Base-by-base conservation (phyloP, 2,113 vertebrate species). In the Aegithalos caudatus region DNA sequence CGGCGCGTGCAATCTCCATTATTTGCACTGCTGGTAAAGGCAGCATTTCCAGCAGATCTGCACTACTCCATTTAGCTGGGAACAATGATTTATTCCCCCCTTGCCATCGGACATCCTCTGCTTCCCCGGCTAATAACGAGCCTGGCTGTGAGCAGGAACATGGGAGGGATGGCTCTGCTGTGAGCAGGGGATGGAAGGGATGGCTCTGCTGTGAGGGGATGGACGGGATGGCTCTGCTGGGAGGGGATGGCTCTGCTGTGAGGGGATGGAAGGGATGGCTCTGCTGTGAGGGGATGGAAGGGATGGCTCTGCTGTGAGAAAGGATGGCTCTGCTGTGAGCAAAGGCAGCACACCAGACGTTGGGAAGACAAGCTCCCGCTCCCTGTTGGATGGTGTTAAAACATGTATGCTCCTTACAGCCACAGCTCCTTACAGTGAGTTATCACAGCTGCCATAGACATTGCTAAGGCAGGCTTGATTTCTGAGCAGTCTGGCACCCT, bases 1-100 rank as follows among this genome's bases (percentile, higher is more conserved):
- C 83, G 10, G 97, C 16, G 92, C 97, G 57, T 98, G 97, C 97
- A 95, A 96, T 97, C 97, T 95, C 97, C 98, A 97, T 98, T 98
- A 98, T 97, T 97, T 97, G 98, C 97, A 92, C 97, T 96, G 97
- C 86, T 97, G 98, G 97, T 91, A 94, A 98, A 98, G 97, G 97
- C 97, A 33, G 91, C 64, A 2, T 96, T 95, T 95, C 92, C 91
- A 89, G 97, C 97, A 95, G 96, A 96, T 97, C 98, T 1, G 84
- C 97, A 64, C 97, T 94, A 93, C 97, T 97, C 97, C 98, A 96
- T 98, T 98, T 98, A 98, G 96, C 97, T 11, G 91, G 77, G 97
- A 97, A 97, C 96, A 91, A 88, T 98, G 98, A 98, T 98, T 98
- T 98, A 98, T 98, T 95, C 97, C 79, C 89, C 96, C 82, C 96